Percentiles rank a stretch among this genome's conserved stretches.
Conservation (phyloP, 2,113 vertebrate genomes). For the Cololabis saira region DNA sequence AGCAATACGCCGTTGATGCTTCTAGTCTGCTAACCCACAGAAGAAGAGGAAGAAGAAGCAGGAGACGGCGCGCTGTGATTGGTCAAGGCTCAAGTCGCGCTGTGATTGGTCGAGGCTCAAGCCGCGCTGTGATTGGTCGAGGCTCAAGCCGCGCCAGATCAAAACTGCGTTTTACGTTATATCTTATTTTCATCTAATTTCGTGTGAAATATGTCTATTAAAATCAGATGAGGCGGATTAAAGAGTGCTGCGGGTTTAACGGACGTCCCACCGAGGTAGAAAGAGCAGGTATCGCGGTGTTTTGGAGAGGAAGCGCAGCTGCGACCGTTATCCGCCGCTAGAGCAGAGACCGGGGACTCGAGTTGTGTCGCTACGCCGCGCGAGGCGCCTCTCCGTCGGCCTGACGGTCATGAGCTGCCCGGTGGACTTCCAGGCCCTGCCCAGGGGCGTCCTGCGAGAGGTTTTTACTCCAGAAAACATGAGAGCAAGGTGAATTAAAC, state of each 20-base stretch:
- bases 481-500: conserved; percentile 60
- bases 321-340: conserved; percentile 28
- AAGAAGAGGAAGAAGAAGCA: too few species aligned
- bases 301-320: background rate
- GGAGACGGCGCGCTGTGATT: too few species aligned
- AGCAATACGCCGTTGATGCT: too few species aligned
- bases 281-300: background rate
- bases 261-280: background rate
- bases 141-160: conserved; percentile 67
- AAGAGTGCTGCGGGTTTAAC: too few species aligned
- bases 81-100: too few species aligned
- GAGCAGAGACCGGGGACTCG: background rate
- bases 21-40: too few species aligned
- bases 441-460: conserved; percentile 49
- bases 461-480: conserved; percentile 58
- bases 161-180: conserved; percentile 10
- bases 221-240: background rate
- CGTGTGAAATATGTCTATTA: background rate
- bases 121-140: conserved; percentile 68
- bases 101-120: too few species aligned
- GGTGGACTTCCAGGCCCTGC: conserved; percentile 68
- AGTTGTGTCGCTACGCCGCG: too few species aligned
- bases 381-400: background rate
- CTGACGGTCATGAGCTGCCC: conserved; percentile 48
- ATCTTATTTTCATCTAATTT: background rate